These are phyloP conservation scores for Epinotia bilunana DNA, from an alignment of 2,888 invertebrate genomes.

Conservation along the genomic window DNA sequence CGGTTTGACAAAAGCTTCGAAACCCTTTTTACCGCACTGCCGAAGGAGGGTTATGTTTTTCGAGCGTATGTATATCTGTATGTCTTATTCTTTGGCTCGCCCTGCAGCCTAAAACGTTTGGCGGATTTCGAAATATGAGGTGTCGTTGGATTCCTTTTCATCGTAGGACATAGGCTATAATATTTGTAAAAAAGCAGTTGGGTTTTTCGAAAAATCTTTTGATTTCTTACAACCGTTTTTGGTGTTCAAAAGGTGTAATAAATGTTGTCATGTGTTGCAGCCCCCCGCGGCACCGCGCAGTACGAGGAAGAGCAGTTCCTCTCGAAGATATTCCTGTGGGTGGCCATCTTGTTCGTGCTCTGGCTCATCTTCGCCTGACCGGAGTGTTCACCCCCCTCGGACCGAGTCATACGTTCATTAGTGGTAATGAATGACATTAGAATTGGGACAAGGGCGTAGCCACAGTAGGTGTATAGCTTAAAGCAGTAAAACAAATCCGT, in stretches of 20 bases:
- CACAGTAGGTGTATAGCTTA: neutral
- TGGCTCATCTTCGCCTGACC: conserved; percentile 95
- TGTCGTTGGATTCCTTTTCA: too few relatives aligned
- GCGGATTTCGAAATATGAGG: too few relatives aligned
- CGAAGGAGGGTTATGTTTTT: too few relatives aligned
- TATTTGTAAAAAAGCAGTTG: too few relatives aligned
- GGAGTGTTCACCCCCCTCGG: conserved; percentile 41
- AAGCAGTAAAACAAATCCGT: neutral
- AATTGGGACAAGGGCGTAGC: neutral
- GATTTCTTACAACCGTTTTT: too few relatives aligned
- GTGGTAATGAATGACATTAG: neutral
- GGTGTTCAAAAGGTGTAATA: too few relatives aligned
- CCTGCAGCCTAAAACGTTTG: too few relatives aligned
- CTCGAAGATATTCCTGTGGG: conserved; percentile 96
- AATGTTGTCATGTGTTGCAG: conserved; percentile 70
- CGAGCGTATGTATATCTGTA: too few relatives aligned
- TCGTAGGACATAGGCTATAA: too few relatives aligned
- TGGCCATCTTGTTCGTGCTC: conserved; percentile 94
- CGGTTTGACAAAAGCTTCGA: neutral
- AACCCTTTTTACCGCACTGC: too few relatives aligned
- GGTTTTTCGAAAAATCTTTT: too few relatives aligned
- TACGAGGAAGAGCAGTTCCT: conserved; percentile 96
- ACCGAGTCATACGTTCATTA: neutral
- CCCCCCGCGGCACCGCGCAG: conserved; percentile 92
- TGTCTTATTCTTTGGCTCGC: too few relatives aligned